Evolutionary conservation across 2,888 invertebrate species (phyloP), one percentile per base, ranked within the genome.

Genomic region (Oscheius myriophilus): DNA sequence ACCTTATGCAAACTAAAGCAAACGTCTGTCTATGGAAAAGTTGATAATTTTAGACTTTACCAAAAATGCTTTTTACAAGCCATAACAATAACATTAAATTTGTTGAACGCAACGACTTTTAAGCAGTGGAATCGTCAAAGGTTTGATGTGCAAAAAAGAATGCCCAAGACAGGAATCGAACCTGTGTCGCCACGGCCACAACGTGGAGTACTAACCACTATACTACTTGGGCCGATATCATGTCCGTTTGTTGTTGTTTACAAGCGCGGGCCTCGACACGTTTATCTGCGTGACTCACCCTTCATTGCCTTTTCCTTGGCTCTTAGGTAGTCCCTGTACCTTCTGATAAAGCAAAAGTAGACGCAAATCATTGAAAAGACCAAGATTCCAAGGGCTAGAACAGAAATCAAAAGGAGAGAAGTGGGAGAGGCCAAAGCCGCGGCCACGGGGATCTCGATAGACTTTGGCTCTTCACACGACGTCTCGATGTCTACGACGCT

Each of bases 171-270:
- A 54, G 72, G 79, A 78, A 81, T 81, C 76, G 76, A 79, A 78
- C 78, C 72, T 58, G 64, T 66, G 79, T 78, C 79, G 79, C 79
- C 74, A 77, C 79, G 79, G 79, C 79, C 79, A 79, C 79, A 79
- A 79, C 79, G 79, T 76, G 74, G 76, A 79, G 79, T 79, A 79
- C 79, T 79, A 79, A 79, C 76, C 79, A 79, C 79, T 79, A 79
- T 79, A 79, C 79, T 77, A 79, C 21, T 55, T 55, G 55, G 55
- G 55, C 55, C 25, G 49, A 3, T 6, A 9, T 3, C 33, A 33
- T 6, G 3, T 33, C 33, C 4, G 33, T 3, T 33, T 6, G 33
- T 9, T 33, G 33, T 33, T 33, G 33, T 33, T 33, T 33, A 33
- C 9, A 33, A 33, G 33, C 33, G 9, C n/a, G n/a, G n/a, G n/a